These are phyloP conservation scores for Emys orbicularis DNA, from an alignment of 2,797 vertebrate genomes.

Conservation along the genomic window DNA sequence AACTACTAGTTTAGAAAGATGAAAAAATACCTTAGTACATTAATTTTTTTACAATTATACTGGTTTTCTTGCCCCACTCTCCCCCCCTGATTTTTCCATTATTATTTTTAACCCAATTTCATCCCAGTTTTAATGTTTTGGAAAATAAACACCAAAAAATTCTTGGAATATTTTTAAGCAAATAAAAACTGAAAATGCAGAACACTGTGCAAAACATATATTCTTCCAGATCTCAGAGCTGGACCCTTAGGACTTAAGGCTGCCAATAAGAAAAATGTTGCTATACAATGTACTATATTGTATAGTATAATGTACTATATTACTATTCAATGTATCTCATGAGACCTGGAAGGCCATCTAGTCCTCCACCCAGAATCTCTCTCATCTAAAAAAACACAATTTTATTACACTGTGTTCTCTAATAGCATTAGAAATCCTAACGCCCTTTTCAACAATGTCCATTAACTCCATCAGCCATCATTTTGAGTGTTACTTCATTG, in stretches of 20 bases:
- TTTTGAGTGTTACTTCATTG: fast-evolving
- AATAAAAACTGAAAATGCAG: too few species aligned
- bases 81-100: too few species aligned
- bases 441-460: fast-evolving
- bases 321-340: background rate
- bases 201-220: fast-evolving
- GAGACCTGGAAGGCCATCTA: background rate
- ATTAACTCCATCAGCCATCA: fast-evolving
- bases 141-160: too few species aligned
- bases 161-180: too few species aligned
- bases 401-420: background rate
- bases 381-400: background rate
- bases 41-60: too few species aligned
- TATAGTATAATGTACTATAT: too few species aligned
- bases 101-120: too few species aligned
- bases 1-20: too few species aligned
- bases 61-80: too few species aligned
- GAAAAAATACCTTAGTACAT: too few species aligned
- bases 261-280: background rate
- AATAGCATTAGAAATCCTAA: background rate
- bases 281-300: fast-evolving
- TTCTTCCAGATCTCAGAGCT: background rate
- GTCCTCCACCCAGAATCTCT: background rate
- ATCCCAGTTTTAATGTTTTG: too few species aligned
- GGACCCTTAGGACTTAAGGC: background rate